Percentiles rank a stretch among this genome's conserved stretches.
Evolutionary conservation across 2,113 vertebrate genomes (phyloP).

Genomic region (Picathartes gymnocephalus): DNA sequence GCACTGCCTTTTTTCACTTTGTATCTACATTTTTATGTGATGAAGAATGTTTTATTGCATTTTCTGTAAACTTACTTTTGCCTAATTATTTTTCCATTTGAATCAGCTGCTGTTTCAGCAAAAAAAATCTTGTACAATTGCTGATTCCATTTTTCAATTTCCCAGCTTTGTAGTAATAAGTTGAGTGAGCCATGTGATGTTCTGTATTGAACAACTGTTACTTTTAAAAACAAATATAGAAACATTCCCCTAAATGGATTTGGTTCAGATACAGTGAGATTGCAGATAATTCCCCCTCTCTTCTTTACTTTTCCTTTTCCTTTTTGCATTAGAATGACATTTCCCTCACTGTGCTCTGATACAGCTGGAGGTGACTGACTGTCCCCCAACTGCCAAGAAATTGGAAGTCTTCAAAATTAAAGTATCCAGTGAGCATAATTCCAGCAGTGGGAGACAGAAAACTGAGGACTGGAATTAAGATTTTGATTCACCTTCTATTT

Average conservation of each 20-base stretch:
- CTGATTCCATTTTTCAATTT: neutral
- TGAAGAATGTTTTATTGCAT: neutral
- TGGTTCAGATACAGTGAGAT: neutral
- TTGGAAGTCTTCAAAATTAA: neutral
- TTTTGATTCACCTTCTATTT: neutral
- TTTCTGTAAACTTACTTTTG: neutral
- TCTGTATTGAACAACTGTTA: neutral
- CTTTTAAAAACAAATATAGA: neutral
- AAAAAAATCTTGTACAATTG: neutral
- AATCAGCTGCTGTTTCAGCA: neutral
- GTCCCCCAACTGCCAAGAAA: neutral
- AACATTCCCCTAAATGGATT: neutral
- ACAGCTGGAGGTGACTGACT: neutral
- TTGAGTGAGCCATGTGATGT: neutral
- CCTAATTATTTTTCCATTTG: neutral
- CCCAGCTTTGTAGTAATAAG: neutral
- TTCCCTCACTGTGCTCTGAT: neutral
- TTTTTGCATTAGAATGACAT: neutral
- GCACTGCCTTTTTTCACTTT: neutral
- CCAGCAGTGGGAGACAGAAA: neutral
- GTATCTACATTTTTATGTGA: neutral
- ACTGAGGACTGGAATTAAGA: neutral
- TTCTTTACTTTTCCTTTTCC: neutral
- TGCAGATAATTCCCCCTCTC: neutral
- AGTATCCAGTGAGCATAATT: neutral